Conservation (phyloP, 2,113 vertebrate species). For the Pardalotus punctatus region DNA sequence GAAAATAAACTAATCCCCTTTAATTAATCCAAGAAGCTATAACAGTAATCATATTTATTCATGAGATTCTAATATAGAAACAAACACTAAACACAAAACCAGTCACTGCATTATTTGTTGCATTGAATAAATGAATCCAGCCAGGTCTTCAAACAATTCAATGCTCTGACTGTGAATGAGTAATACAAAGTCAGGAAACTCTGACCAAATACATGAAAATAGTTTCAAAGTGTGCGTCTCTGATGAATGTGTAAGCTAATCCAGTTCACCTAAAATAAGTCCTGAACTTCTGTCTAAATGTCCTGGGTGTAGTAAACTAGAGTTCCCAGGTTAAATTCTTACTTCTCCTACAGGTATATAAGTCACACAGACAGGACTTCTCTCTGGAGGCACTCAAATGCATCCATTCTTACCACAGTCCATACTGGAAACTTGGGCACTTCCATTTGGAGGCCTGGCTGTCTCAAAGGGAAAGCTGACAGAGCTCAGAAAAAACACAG, state of each 20-base stretch:
- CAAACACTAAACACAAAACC: background rate
- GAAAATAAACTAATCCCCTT: background rate
- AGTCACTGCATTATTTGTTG: background rate
- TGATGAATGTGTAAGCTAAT: background rate
- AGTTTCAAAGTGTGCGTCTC: background rate
- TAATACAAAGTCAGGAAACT: background rate
- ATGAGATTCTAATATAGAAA: background rate
- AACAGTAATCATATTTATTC: background rate
- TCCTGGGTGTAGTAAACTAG: background rate
- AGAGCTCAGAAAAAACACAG: background rate
- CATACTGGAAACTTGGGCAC: background rate
- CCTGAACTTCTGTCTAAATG: background rate
- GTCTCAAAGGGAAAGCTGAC: background rate
- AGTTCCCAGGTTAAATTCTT: background rate
- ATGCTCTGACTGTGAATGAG: background rate
- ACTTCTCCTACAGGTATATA: background rate
- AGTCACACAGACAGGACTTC: background rate
- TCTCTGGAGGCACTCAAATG: background rate
- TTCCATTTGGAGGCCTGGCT: background rate
- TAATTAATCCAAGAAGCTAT: background rate
- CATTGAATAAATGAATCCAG: background rate
- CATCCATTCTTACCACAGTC: background rate
- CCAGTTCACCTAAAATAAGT: background rate
- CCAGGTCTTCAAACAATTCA: background rate
- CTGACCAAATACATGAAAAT: background rate